Evolutionary conservation across 2,888 invertebrate genomes (phyloP), one percentile per base, ranked within the genome.

Genomic region (Diaprepes abbreviatus): DNA sequence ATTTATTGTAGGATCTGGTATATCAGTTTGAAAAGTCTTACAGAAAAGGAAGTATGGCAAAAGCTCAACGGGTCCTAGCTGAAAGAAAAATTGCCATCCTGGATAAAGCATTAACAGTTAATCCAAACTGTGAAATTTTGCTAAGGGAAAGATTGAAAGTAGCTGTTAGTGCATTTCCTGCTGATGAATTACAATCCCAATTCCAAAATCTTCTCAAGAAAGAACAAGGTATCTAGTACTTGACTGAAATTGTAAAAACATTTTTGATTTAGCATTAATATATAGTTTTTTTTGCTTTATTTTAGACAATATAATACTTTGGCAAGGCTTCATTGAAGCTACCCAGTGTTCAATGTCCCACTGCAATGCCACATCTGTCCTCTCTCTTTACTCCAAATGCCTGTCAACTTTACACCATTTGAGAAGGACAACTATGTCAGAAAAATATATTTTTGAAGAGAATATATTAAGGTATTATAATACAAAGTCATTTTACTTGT

Each of bases 11-110:
- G 79, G 87, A 88, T 73, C 77, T 75, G 1, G 79, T 86, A 1
- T 83, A 82, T 74, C 79, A 84, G 35, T 85, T 85, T 80, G 85
- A 86, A 66, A 85, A 84, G 70, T 79, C 79, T 1, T 84, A 83
- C 69, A 77, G 81, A 38, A 83, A 84, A 76, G 71, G 73, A 1
- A 83, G 83, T 67, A 81, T 83, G 52, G 85, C 83, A 1, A 85
- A 85, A 76, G 85, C 84, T 12, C 78, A 80, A 48, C 76, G 82
- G 65, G 84, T 83, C n/a, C 78, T 80, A 64, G 84, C 82, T 16
- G 87, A 90, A 77, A 87, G 88, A 60, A 90, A 91, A 80, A 77
- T 91, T 50, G 85, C 88, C 9, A 89, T 90, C 45, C 79, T 90
- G 5, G 89, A 90, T 62, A 88, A 87, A 78, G 91, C 89, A 0